Percentiles rank a stretch among this genome's conserved stretches.
Evolutionary conservation across 2,113 vertebrate genomes (phyloP).

Genomic region (Otis tarda): DNA sequence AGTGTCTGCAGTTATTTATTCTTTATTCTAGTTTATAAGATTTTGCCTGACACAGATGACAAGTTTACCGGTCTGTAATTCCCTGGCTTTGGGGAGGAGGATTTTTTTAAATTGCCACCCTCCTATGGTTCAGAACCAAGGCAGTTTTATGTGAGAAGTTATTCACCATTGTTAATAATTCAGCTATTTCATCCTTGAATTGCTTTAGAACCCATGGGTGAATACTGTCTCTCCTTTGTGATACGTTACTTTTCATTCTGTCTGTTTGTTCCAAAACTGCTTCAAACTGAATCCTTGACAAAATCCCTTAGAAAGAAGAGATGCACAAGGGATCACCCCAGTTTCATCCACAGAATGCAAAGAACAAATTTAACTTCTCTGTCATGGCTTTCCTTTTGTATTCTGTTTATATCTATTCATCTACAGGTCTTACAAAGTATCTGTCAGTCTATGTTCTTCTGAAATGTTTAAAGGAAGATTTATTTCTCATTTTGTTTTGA

Average conservation of each 20-base stretch:
- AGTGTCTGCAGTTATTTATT: neutral
- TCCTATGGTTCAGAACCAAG: neutral
- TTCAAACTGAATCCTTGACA: neutral
- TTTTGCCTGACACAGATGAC: neutral
- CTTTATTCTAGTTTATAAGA: neutral
- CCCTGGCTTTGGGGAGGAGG: neutral
- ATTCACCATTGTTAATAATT: neutral
- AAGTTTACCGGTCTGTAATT: neutral
- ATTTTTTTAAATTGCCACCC: neutral
- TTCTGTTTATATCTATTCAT: neutral
- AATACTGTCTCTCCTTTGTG: neutral
- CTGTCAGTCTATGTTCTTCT: neutral
- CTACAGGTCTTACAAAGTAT: neutral
- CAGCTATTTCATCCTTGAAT: neutral
- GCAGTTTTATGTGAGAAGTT: neutral
- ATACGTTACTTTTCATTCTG: neutral
- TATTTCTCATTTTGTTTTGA: neutral
- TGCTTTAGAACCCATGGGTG: neutral
- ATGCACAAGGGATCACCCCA: rapidly evolving
- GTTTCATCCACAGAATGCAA: neutral
- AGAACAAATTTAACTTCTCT: neutral
- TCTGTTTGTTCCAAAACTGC: neutral
- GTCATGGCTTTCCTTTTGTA: neutral
- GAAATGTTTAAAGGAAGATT: neutral
- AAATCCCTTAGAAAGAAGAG: neutral